phyloP scores from a whole-genome alignment of 2,888 invertebrate species.

The Ptilodon capucinus region DNA sequence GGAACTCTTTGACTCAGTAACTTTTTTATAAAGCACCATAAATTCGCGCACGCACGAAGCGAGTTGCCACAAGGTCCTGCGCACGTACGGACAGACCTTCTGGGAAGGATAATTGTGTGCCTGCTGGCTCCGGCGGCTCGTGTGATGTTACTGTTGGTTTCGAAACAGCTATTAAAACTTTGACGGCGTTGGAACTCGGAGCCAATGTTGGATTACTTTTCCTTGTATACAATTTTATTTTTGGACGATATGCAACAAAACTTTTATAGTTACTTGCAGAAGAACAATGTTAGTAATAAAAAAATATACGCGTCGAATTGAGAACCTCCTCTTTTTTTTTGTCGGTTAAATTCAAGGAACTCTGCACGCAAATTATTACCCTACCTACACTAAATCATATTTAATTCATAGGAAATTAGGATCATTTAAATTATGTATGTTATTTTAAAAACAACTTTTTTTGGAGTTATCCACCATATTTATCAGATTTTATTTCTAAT shows the following conservation, averaged over 20 bases:
- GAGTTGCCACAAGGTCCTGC: conserved; percentile 11
- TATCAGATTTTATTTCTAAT: no score
- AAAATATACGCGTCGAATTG: no score
- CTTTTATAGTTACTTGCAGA: no score
- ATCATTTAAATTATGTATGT: no score
- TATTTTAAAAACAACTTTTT: no score
- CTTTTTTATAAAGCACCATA: conserved; percentile 11
- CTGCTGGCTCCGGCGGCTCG: conserved; percentile 2
- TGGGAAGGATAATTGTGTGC: conserved; percentile 21
- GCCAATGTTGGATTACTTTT: neutral
- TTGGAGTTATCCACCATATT: no score
- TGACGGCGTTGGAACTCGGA: neutral
- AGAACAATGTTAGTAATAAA: no score
- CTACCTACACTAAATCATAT: no score
- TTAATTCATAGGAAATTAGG: no score
- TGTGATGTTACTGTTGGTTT: conserved; percentile 6
- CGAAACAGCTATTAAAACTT: neutral
- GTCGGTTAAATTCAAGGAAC: no score
- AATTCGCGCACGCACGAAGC: conserved; percentile 24
- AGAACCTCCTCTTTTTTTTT: no score
- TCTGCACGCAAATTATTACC: no score
- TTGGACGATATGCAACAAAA: neutral
- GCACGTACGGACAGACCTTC: conserved; percentile 41
- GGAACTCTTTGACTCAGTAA: conserved; percentile 1
- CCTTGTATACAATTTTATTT: neutral